Evolutionary conservation across 2,888 invertebrate genomes (phyloP).

Genomic region (Oscheius sp.): DNA sequence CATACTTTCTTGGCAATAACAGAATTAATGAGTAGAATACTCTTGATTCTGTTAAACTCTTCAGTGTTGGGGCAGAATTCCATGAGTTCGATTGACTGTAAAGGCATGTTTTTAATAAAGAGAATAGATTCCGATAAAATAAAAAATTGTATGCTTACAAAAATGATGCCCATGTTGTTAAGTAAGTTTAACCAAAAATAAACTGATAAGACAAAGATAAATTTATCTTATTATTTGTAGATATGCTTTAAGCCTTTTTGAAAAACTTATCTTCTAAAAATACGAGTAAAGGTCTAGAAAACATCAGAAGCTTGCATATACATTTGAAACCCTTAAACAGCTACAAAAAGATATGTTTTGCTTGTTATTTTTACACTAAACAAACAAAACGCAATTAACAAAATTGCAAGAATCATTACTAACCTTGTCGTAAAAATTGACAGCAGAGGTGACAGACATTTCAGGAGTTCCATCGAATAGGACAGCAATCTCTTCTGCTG

Average conservation of each 20-base stretch:
- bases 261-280: too few relatives aligned
- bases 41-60: not conserved
- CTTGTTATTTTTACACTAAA: not conserved
- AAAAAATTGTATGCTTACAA: too few relatives aligned
- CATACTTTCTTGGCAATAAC: not conserved
- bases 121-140: not conserved
- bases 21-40: not conserved
- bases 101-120: not conserved
- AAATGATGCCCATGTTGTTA: too few relatives aligned
- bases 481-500: not conserved
- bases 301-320: too few relatives aligned
- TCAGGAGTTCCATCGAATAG: not conserved
- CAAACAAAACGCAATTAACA: not conserved
- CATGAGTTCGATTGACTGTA: constrained; percentile 11
- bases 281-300: too few relatives aligned
- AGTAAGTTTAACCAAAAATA: too few relatives aligned
- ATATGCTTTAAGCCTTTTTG: too few relatives aligned
- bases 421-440: constrained; percentile 13
- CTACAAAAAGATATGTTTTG: too few relatives aligned
- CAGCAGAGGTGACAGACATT: not conserved
- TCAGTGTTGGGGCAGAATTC: constrained; percentile 7
- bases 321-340: too few relatives aligned
- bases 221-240: too few relatives aligned
- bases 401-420: not conserved
- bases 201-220: too few relatives aligned